These are phyloP conservation scores for Catocala sponsa DNA, from an alignment of 2,888 invertebrate species.

Conservation along the genomic window DNA sequence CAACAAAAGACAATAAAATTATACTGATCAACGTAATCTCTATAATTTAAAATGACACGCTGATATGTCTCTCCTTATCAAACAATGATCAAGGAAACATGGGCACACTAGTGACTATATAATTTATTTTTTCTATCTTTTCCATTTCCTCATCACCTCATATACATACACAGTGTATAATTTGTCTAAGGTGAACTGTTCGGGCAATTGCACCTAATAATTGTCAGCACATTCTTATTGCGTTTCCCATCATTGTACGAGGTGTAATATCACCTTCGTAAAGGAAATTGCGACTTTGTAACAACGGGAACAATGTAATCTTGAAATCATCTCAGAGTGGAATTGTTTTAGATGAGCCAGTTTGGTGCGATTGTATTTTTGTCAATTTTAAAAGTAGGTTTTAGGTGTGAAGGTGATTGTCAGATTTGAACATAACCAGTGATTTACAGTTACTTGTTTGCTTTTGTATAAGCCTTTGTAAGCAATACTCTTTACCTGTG, in stretches of 20 bases:
- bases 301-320: constrained; percentile 52
- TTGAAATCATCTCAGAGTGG: constrained; percentile 45
- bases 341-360: constrained; percentile 51
- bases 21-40: constrained; percentile 1
- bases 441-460: background rate
- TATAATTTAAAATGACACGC: constrained; percentile 20
- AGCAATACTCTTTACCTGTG: too few relatives aligned
- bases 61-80: constrained; percentile 19
- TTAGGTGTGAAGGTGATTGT: background rate
- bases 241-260: constrained; percentile 64
- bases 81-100: constrained; percentile 17
- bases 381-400: constrained; percentile 32
- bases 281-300: constrained; percentile 53
- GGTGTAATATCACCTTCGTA: constrained; percentile 54
- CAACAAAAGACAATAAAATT: background rate
- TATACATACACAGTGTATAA: constrained; percentile 48
- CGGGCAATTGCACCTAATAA: constrained; percentile 68
- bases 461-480: too few relatives aligned
- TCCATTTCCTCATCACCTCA: constrained; percentile 35
- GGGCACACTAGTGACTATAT: constrained; percentile 3
- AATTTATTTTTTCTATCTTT: constrained; percentile 25
- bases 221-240: constrained; percentile 55
- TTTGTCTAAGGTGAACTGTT: constrained; percentile 49
- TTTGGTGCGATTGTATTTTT: constrained; percentile 38
- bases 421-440: too few relatives aligned